phyloP scores from a whole-genome alignment of 2,113 vertebrate genomes.

The Sinocyclocheilus maitianheensis region DNA sequence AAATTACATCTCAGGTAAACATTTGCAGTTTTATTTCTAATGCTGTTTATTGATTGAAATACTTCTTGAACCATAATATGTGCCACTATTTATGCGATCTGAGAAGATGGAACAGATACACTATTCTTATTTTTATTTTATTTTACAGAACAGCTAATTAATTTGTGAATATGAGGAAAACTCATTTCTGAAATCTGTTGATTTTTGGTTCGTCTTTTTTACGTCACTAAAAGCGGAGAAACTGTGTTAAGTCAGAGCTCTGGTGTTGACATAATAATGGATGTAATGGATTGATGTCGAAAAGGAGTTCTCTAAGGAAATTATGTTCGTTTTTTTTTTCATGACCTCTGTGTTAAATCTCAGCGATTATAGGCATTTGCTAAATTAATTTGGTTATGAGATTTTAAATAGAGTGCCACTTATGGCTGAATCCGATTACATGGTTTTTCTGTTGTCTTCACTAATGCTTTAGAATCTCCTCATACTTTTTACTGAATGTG shows the following conservation, averaged over 20 bases:
- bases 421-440: background rate
- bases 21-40: too few relatives aligned
- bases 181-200: background rate
- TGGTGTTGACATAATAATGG: background rate
- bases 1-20: too few relatives aligned
- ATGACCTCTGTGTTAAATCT: conserved; percentile 29
- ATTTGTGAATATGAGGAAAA: background rate
- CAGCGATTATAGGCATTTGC: conserved; percentile 20
- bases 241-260: background rate
- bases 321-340: conserved; percentile 18
- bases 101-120: too few relatives aligned
- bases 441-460: background rate
- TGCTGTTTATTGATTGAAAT: too few relatives aligned
- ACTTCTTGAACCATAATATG: too few relatives aligned
- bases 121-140: background rate
- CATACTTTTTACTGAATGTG: background rate
- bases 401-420: conserved; percentile 16
- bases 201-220: background rate
- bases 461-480: background rate
- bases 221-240: background rate
- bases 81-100: too few relatives aligned
- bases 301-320: background rate
- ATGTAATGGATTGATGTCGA: background rate
- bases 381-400: conserved; percentile 42
- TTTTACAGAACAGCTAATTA: background rate